phyloP scores from a whole-genome alignment of 1,140 invertebrate genomes.

The Drosophila athabasca region DNA sequence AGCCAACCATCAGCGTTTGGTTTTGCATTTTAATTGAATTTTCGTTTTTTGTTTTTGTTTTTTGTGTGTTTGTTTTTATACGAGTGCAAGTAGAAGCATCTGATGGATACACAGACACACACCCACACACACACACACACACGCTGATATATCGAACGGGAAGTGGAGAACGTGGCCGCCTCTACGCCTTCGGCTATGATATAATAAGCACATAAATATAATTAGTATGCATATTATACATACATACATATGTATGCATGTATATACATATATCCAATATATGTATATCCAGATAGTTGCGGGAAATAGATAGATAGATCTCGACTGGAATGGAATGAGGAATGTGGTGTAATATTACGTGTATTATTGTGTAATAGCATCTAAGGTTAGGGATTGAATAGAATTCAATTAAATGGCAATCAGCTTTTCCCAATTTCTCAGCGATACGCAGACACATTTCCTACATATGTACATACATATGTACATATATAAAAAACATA shows the following conservation, averaged over 20 bases:
- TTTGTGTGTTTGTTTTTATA: conserved; percentile 5
- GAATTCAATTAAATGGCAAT: no score
- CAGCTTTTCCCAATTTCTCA: no score
- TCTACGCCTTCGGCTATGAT: conserved; percentile 24
- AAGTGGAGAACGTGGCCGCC: conserved; percentile 53
- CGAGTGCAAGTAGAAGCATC: conserved; percentile 49
- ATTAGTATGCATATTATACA: conserved; percentile 60
- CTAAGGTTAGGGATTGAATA: no score
- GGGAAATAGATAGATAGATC: neutral
- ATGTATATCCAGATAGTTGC: no score
- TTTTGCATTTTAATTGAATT: conserved; percentile 62
- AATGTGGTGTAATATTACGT: no score
- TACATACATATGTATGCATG: conserved; percentile 1
- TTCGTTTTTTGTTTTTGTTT: conserved; percentile 4
- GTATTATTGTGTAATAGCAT: no score
- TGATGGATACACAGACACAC: conserved; percentile 36
- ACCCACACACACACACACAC: neutral
- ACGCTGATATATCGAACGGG: conserved; percentile 45
- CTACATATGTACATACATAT: no score
- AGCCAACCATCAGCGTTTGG: conserved; percentile 25
- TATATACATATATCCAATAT: neutral
- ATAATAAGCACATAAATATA: conserved; percentile 49
- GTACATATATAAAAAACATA: no score
- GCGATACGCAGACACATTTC: no score
- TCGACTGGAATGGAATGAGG: no score